Evolutionary conservation across 2,113 vertebrate species (phyloP).

Genomic region (Glaucomys volans): DNA sequence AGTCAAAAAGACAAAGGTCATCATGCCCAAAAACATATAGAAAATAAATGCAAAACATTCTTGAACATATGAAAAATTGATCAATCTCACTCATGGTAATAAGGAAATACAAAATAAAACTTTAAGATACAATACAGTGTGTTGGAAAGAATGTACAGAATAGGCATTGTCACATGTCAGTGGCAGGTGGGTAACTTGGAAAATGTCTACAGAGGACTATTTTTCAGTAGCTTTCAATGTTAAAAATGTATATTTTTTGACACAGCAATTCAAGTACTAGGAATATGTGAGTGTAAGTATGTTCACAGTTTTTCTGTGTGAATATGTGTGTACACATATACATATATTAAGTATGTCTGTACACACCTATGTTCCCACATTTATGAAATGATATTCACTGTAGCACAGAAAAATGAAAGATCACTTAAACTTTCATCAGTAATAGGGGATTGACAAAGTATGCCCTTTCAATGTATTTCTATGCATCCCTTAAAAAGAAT

Average conservation of each 20-base stretch:
- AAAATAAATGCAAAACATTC: not conserved
- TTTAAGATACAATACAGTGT: not conserved
- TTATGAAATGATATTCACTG: not conserved
- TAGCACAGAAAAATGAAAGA: not conserved
- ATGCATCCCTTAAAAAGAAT: not conserved
- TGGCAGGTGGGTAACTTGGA: not conserved
- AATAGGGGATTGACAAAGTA: not conserved
- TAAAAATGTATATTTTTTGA: not conserved
- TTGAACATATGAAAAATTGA: not conserved
- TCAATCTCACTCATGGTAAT: not conserved
- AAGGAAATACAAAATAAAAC: slow-evolving; percentile 18
- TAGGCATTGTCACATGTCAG: not conserved
- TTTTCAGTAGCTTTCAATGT: slow-evolving; percentile 46
- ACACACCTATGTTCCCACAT: not conserved
- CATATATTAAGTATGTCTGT: not conserved
- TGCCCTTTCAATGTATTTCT: not conserved
- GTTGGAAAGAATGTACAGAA: not conserved
- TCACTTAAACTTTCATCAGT: not conserved
- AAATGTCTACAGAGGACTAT: not conserved
- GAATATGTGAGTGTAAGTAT: not conserved
- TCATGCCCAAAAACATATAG: not conserved
- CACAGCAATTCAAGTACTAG: not conserved
- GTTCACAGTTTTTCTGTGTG: not conserved
- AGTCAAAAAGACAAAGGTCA: not conserved
- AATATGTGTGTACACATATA: not conserved